A percentile compares a stretch with the other conserved stretches of the same genome.
phyloP scores from a whole-genome alignment of 1,140 invertebrate genomes.

The Zaprionus tsacasi region DNA sequence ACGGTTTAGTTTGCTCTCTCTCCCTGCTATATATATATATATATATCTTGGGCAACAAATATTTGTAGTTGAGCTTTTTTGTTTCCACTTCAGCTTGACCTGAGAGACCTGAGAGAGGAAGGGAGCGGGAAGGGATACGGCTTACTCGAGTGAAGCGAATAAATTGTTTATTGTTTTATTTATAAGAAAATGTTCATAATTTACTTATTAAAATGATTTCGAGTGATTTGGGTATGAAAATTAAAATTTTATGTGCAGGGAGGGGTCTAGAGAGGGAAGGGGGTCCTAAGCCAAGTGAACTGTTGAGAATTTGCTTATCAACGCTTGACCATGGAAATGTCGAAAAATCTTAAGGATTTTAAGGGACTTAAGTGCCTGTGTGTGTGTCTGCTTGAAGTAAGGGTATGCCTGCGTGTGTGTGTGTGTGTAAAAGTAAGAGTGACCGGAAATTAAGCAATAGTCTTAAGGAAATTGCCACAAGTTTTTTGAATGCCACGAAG shows the following conservation, averaged over 20 bases:
- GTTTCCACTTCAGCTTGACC: constrained; percentile 26
- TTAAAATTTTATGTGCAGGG: constrained; percentile 64
- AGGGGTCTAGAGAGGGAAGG: background rate
- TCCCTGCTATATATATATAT: background rate
- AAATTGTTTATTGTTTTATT: constrained; percentile 83
- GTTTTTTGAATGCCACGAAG: constrained; percentile 67
- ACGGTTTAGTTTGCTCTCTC: constrained; percentile 42
- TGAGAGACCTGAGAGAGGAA: background rate
- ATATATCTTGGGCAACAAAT: constrained; percentile 58
- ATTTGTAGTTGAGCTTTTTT: constrained; percentile 73
- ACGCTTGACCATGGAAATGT: constrained; percentile 68
- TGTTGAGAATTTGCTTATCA: constrained; percentile 76
- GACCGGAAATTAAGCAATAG: constrained; percentile 83
- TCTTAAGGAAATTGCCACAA: constrained; percentile 83
- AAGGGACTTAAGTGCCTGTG: constrained; percentile 64
- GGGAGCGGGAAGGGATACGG: background rate
- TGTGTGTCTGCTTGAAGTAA: constrained; percentile 20
- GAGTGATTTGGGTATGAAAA: constrained; percentile 80
- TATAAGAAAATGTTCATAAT: constrained; percentile 79
- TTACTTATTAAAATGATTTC: constrained; percentile 83
- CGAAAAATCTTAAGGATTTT: constrained; percentile 73
- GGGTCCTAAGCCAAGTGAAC: constrained; percentile 70
- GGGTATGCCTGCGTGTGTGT: constrained; percentile 13
- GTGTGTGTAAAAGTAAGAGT: constrained; percentile 60
- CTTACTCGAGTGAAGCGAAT: constrained; percentile 34